phyloP scores from a whole-genome alignment of 1,140 invertebrate species.

The Tetraneura akinire region DNA sequence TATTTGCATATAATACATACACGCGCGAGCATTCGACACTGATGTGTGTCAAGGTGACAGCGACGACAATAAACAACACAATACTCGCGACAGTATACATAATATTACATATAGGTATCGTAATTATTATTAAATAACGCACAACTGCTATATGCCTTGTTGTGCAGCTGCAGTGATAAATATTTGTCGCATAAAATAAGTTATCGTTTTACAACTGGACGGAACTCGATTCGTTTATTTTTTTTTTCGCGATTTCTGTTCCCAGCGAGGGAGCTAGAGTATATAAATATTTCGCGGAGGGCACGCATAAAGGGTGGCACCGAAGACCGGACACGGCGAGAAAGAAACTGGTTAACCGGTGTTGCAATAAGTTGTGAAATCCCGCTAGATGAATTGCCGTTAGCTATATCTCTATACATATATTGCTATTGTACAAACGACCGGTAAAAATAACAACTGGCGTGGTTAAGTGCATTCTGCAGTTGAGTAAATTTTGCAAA shows the following conservation, averaged over 20 bases:
- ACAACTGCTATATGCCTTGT: too few relatives aligned
- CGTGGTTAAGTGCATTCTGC: neutral
- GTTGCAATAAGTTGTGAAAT: conserved; percentile 18
- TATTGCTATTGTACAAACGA: neutral
- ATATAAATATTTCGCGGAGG: neutral
- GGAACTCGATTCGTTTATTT: neutral
- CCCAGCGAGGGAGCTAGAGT: neutral
- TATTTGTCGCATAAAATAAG: too few relatives aligned
- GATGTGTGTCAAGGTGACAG: conserved; percentile 24
- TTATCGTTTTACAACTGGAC: neutral
- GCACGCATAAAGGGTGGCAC: neutral
- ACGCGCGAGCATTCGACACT: neutral
- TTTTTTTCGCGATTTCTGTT: neutral
- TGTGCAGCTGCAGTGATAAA: too few relatives aligned
- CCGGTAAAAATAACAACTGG: neutral
- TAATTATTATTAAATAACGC: too few relatives aligned
- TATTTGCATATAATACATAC: conserved; percentile 22
- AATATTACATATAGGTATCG: neutral
- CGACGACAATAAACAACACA: neutral
- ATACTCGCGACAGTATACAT: too few relatives aligned
- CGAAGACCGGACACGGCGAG: neutral
- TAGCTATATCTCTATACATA: too few relatives aligned
- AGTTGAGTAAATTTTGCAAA: too few relatives aligned
- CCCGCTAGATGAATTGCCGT: neutral
- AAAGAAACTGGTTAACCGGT: neutral